Base-by-base conservation (phyloP, 2,888 invertebrate genomes). In the Gibbula magus region DNA sequence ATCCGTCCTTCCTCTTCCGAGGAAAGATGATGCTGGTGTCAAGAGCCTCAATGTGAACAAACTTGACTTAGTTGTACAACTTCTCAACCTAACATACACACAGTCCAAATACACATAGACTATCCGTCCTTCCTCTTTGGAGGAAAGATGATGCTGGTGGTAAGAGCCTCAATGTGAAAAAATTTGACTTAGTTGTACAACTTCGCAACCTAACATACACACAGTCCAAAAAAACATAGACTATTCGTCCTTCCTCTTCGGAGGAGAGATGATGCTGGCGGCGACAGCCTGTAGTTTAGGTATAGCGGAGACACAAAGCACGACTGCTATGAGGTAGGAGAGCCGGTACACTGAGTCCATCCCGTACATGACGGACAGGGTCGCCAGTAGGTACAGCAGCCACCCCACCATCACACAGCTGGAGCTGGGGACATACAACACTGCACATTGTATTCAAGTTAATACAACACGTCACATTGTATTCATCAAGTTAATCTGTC, bases 331-430 rank as follows among this genome's bases (percentile, higher is more conserved):
- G 5, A 84, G 56, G 67, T 85, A 86, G 0, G 85, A 75, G 10
- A 87, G 79, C 73, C 87, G 77, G 75, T 86, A 87, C 13, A 84
- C 45, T 54, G 83, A 84, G 20, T 83, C 82, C 79, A 84, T 82
- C 29, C 80, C 83, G 79, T 85, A 86, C 51, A 86, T 79, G 18
- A 85, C 45, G 78, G 86, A 78, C 73, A 78, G 61, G 29, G 80
- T 70, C 0, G 80, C 81, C 53, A 81, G 29, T 0, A 81, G 74
- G 67, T 84, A 81, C 61, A 85, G 76, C 51, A 82, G 16, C 25
- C 74, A 75, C 13, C 79, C 54, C 20, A 83, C 73, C 10, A 16
- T 20, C 1, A 74, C 61, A n/a, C 77, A 78, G 8, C 76, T 35
- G 56, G 77, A 73, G 70, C 83, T 86, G 61, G 20, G 78, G 54